Evolutionary conservation across 2,797 vertebrate genomes (phyloP).

Genomic region (Onychomys arenicola): DNA sequence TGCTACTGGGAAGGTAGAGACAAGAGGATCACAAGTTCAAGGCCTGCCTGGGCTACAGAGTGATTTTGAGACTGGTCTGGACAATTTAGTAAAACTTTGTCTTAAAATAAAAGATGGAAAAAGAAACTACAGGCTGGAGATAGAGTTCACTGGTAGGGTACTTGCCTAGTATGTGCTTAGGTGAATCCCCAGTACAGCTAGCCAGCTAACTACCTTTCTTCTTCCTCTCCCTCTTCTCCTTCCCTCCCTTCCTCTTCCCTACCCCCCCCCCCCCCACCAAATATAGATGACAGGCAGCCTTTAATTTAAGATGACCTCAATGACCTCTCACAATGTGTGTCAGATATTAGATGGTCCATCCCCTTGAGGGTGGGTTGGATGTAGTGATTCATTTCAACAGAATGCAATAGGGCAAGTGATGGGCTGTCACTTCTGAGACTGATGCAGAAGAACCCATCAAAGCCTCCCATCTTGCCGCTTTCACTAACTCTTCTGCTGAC

Average conservation of each 20-base stretch:
- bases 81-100: background rate
- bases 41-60: background rate
- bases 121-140: background rate
- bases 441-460: background rate
- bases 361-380: background rate
- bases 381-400: background rate
- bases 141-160: background rate
- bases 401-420: background rate
- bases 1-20: background rate
- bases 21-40: background rate
- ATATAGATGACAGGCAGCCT: background rate
- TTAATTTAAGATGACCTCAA: background rate
- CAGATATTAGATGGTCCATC: background rate
- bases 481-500: background rate
- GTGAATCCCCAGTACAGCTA: background rate
- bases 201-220: background rate
- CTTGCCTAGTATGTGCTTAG: background rate
- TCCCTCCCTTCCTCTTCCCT: background rate
- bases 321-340: fast-evolving
- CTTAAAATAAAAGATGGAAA: background rate
- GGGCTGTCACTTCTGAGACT: background rate
- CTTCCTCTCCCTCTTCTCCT: no score
- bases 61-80: background rate
- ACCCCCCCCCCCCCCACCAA: fast-evolving
- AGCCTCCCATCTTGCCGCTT: background rate